A percentile compares a stretch with the other conserved stretches of the same genome.
phyloP scores from a whole-genome alignment of 1,140 invertebrate genomes.

The Wiebesia pumilae region DNA sequence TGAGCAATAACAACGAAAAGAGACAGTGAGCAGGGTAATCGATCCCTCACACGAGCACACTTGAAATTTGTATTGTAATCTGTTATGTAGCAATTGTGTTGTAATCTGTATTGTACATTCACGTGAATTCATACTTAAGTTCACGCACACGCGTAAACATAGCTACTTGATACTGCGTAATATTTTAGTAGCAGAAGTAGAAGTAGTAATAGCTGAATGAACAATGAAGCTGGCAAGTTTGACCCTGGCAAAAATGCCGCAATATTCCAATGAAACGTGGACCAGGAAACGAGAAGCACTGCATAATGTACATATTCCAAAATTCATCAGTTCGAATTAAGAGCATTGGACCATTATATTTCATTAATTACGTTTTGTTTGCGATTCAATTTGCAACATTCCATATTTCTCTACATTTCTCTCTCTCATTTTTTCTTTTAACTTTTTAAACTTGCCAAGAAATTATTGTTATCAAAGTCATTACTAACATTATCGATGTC shows the following conservation, averaged over 20 bases:
- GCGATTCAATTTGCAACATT: too few species aligned
- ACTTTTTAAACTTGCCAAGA: too few species aligned
- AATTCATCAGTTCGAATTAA: background rate
- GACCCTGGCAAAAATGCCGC: background rate
- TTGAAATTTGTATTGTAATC: background rate
- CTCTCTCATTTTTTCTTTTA: background rate
- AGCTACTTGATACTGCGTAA: background rate
- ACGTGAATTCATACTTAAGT: background rate
- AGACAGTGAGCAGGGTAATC: background rate
- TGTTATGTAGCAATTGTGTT: too few species aligned
- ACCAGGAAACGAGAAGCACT: too few species aligned
- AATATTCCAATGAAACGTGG: too few species aligned
- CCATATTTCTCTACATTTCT: background rate
- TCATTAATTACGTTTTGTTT: too few species aligned
- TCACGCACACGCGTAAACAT: background rate
- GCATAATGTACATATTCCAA: background rate
- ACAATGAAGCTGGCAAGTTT: background rate
- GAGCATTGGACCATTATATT: background rate
- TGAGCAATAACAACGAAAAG: background rate
- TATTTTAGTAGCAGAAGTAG: background rate
- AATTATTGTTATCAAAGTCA: background rate
- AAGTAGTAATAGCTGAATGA: background rate
- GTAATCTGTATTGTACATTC: background rate
- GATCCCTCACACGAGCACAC: background rate
- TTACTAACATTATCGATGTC: background rate